These are phyloP conservation scores for Sipha maydis DNA, from an alignment of 2,888 invertebrate genomes.

Conservation along the genomic window DNA sequence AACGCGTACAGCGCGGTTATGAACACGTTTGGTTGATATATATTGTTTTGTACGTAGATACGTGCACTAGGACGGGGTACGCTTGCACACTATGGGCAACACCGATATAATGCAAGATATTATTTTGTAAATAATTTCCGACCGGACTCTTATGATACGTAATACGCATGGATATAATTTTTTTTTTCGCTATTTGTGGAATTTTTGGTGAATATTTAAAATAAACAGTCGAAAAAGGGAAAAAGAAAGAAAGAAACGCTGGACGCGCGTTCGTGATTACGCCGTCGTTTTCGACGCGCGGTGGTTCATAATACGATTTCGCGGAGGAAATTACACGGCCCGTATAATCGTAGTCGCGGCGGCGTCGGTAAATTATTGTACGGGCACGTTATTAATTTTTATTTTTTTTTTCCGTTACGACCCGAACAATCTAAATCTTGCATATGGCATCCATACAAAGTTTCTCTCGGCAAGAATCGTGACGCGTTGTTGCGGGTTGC, in stretches of 20 bases:
- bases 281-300: background rate
- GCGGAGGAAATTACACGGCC: background rate
- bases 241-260: background rate
- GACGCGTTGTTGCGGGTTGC: conserved; percentile 12
- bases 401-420: conserved; percentile 1
- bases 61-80: no score
- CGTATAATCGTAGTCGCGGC: background rate
- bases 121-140: no score
- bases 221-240: background rate
- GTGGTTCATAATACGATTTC: background rate
- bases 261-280: background rate
- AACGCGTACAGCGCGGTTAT: background rate
- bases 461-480: conserved; percentile 34
- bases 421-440: conserved; percentile 10
- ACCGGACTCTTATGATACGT: no score
- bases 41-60: no score
- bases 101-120: no score
- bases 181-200: background rate
- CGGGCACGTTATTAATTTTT: conserved; percentile 4
- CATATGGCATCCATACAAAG: background rate
- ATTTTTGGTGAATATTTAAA: background rate
- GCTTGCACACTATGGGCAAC: no score
- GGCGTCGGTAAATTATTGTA: background rate
- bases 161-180: no score
- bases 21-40: background rate